Evolutionary conservation across 2,113 vertebrate species (phyloP), one percentile per base, ranked within the genome.

Genomic region (Motacilla alba): DNA sequence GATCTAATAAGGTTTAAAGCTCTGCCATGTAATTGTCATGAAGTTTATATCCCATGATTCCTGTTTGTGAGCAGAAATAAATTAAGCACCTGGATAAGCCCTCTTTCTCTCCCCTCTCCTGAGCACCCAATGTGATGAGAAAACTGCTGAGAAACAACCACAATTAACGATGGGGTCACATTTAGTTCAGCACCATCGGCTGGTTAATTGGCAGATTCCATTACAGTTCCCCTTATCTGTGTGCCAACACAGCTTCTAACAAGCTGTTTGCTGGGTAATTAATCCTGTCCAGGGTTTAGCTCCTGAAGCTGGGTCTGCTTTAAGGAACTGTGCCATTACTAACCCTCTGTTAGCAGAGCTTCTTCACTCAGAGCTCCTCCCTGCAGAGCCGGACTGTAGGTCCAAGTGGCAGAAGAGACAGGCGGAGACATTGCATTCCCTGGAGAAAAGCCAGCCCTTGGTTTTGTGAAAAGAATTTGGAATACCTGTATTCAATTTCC

Each of bases 161-260:
- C 97, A 97, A 97, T 97, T 96, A 98, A 96, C 7, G 94, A 81
- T 39, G 87, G 97, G 98, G 98, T 98, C 98, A 97, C 84, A 41
- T 85, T 98, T 97, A 98, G 98, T 98, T 98, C 98, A 98, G 97
- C 96, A 89, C 96, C 93, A 92, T 95, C 67, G 59, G 94, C 95
- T 97, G 97, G 94, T 96, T 98, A 98, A 98, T 98, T 98, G 98
- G 97, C 97, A 96, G 96, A 91, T 96, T 97, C 97, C 85, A 90
- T 97, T 95, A 94, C 93, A 78, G 87, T 75, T 96, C 86, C 39
- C 96, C 97, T 98, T 96, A 93, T 97, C 97, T 95, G 63, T 7
- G 47, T 95, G 97, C 97, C 96, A 97, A 33, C 91, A 70, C 33
- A 67, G 93, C 89, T 90, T 96, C 97, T 98, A 97, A 98, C 96